Evolutionary conservation across 2,888 invertebrate species (phyloP), one percentile per base, ranked within the genome.

Genomic region (Tipula unca): DNA sequence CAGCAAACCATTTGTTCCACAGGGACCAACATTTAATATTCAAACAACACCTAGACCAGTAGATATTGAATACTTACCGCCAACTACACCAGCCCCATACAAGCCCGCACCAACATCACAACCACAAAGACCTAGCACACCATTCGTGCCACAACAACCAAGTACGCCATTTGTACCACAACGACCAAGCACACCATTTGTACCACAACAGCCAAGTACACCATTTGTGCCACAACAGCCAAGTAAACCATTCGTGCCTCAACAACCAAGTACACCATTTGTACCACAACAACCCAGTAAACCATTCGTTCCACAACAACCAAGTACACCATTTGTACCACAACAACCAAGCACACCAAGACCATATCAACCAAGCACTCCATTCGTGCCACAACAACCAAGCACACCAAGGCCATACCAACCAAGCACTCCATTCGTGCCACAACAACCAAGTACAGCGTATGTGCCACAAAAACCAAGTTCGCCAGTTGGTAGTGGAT

Each of bases 141-240:
- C 87, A 17, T 48, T 17, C 48, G 2, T 29, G 14, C 82, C 82
- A 14, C 29, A 82, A 25, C 5, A 29, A 82, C 82, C 82, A 29
- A 29, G 29, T 3, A 82, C 29, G 8, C 29, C 48, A 48, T 48
- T 48, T 17, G 48, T 84, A 3, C 85, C 86, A 29, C 86, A 87
- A 17, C 86, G 85, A 17, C 87, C 88, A 0, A 29, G 25, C n/a
- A 29, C 88, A 88, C 0, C 87, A 88, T 84, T 86, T 0, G 87
- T 87, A 0, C 87, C 87, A 10, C 42, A 86, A 0, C 86, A 85
- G 17, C 69, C 85, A 32, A 86, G 86, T 20, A 32, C 85, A 3
- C 48, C 84, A 29, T 86, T 87, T 8, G 32, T 29, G 36, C 69
- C 85, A 42, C 14, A 4, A 39, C 83, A 85, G 1, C 85, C 85